Evolutionary conservation across 2,888 invertebrate species (phyloP), one percentile per base, ranked within the genome.

Genomic region (Polydrusus pterygomalis): DNA sequence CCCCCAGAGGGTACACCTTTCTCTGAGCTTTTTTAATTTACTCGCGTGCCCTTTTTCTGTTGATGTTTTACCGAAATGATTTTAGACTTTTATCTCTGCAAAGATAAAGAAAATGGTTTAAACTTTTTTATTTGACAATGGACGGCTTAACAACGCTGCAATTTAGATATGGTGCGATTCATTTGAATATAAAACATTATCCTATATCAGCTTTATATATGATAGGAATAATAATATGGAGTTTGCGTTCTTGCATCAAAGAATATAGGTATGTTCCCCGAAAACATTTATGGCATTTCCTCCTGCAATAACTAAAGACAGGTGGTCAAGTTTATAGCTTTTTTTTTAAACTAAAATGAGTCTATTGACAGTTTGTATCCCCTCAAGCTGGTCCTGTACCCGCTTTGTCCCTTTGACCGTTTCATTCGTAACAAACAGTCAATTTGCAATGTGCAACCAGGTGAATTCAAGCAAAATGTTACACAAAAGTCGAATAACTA

Each of bases 401-500:
- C 43, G 6, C 20, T 54, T 51, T 62, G 49, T 70, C 38, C 62
- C 62, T 74, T 74, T 68, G 68, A 58, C 74, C 69, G 25, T 74
- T n/a, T 60, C 47, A 34, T 40, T 43, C 49, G 51, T 25, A 69
- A 69, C 72, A 69, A 72, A 64, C 72, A 68, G 38, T 68, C 76
- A 76, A 76, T 76, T 76, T 76, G 71, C 76, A 68, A 71, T 76
- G 30, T 76, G 30, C 71, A 80, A 75, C 83, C 84, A 84, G 84
- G 84, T 83, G 84, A 84, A 83, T 81, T 81, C 82, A 80, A 76
- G 79, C 80, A 80, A 80, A 79, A 81, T 76, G 74, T 77, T 70
- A 78, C 69, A 81, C 81, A 84, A 84, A 81, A 78, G 84, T 82
- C 82, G 80, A 83, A 84, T 82, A 81, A 82, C 82, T 81, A 82